These are phyloP conservation scores for Drosophila subobscura DNA, from an alignment of 1,140 invertebrate genomes.

Conservation along the genomic window DNA sequence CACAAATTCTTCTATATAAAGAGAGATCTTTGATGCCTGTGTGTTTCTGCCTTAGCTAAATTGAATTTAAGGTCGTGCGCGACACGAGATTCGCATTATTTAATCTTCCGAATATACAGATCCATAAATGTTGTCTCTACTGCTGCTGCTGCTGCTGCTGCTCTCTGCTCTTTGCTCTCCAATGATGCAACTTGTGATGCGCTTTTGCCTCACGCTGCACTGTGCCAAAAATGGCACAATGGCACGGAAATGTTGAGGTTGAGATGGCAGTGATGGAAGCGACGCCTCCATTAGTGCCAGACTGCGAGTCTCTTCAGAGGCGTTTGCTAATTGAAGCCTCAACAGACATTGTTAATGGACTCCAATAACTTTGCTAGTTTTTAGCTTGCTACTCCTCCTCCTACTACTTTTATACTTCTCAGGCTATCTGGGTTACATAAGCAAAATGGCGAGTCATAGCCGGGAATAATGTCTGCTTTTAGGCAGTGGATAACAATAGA, in stretches of 20 bases:
- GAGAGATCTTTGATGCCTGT: slow-evolving; percentile 15
- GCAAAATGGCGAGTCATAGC: slow-evolving; percentile 4
- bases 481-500: slow-evolving; percentile 35
- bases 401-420: slow-evolving; percentile 7
- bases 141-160: background rate
- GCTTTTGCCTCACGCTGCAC: slow-evolving; percentile 41
- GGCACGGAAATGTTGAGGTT: slow-evolving; percentile 13
- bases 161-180: background rate
- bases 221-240: slow-evolving; percentile 71
- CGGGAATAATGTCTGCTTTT: slow-evolving; percentile 20
- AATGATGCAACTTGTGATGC: slow-evolving; percentile 65
- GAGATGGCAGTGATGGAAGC: slow-evolving; percentile 12
- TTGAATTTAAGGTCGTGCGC: slow-evolving; percentile 78
- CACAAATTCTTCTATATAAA: slow-evolving; percentile 19
- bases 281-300: slow-evolving; percentile 70
- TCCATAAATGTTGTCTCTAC: slow-evolving; percentile 2
- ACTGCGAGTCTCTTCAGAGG: slow-evolving; percentile 46
- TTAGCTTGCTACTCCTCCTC: background rate
- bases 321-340: slow-evolving; percentile 57
- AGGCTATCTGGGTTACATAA: slow-evolving; percentile 41
- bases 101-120: slow-evolving; percentile 42
- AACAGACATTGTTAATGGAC: slow-evolving; percentile 59
- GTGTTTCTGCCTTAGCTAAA: slow-evolving; percentile 59
- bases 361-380: slow-evolving; percentile 44
- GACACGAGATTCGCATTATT: slow-evolving; percentile 76